Evolutionary conservation across 2,888 invertebrate genomes (phyloP).

Genomic region (Tetragonula carbonaria): DNA sequence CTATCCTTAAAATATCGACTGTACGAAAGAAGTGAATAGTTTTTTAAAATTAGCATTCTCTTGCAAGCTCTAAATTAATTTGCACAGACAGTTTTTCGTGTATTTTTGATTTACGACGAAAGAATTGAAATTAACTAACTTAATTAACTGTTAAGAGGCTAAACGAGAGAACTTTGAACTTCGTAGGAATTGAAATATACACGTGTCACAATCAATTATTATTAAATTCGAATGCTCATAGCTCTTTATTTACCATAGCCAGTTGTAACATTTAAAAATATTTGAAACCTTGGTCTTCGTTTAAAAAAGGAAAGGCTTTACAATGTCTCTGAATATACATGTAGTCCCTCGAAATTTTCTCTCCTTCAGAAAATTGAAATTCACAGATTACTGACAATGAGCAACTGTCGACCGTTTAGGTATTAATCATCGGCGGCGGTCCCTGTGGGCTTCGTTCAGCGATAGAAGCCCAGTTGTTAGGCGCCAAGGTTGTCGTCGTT

Average conservation of each 20-base stretch:
- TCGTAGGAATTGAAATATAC: background rate
- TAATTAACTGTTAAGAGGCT: background rate
- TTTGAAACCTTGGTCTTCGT: background rate
- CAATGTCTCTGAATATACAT: background rate
- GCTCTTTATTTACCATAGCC: background rate
- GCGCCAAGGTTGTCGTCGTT: slow-evolving; percentile 97
- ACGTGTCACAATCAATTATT: too few relatives aligned
- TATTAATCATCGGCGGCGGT: slow-evolving; percentile 97
- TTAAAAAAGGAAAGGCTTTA: background rate
- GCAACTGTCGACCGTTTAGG: slow-evolving; percentile 79
- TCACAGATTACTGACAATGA: background rate
- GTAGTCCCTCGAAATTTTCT: background rate
- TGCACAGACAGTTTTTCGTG: background rate
- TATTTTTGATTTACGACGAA: background rate
- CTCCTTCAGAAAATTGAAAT: background rate
- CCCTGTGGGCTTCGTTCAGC: slow-evolving; percentile 98
- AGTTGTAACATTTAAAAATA: too few relatives aligned
- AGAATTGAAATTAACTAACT: background rate
- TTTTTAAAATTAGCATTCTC: background rate
- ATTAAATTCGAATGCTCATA: background rate
- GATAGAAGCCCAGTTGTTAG: slow-evolving; percentile 97
- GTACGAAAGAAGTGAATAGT: background rate
- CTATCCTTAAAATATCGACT: background rate
- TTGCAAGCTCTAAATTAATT: background rate
- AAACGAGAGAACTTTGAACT: background rate